These are phyloP conservation scores for Micrasema minimum DNA, from an alignment of 1,140 invertebrate species.

Conservation along the genomic window DNA sequence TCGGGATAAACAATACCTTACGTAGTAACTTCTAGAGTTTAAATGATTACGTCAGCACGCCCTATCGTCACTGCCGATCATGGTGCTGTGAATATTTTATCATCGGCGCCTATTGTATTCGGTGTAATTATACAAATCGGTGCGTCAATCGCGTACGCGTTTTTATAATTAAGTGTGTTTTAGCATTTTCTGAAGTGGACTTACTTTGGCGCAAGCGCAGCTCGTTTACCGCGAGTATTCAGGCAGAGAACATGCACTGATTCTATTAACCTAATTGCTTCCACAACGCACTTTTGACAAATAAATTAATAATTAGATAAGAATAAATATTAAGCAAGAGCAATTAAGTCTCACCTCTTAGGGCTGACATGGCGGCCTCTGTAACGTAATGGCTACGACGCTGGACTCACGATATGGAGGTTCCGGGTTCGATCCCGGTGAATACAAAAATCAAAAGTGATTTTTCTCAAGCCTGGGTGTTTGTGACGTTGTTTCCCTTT, in stretches of 20 bases:
- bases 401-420: no score
- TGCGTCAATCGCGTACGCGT: background rate
- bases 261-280: slow-evolving; percentile 17
- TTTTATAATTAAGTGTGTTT: slow-evolving; percentile 1
- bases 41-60: slow-evolving; percentile 3
- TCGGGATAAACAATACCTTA: no score
- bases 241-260: background rate
- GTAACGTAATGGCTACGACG: no score
- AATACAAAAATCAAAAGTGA: no score
- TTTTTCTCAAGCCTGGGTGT: no score
- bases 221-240: background rate
- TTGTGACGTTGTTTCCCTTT: no score
- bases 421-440: no score
- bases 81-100: slow-evolving; percentile 7
- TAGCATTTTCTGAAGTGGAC: slow-evolving; percentile 5
- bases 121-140: slow-evolving; percentile 11
- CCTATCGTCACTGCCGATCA: slow-evolving; percentile 1
- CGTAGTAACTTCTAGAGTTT: background rate
- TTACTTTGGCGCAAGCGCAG: background rate
- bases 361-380: no score
- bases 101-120: slow-evolving; percentile 8
- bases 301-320: no score
- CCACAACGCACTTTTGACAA: background rate
- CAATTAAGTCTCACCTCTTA: no score
- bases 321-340: no score